Conservation (phyloP, 2,797 vertebrate genomes). For the Hypotaenidia okinawae region DNA sequence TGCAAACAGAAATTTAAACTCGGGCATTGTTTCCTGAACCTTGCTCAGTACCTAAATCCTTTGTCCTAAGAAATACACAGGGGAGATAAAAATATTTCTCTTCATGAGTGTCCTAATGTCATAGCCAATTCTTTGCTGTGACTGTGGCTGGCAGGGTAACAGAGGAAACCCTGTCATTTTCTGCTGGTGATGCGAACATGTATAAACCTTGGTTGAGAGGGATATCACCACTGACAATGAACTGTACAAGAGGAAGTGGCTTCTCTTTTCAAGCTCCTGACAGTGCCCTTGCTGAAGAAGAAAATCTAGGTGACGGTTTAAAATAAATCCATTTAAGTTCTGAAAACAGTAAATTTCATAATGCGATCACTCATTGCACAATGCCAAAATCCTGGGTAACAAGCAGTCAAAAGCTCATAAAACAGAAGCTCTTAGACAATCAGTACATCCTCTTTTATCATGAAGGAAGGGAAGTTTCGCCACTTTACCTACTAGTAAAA, state of each 20-base stretch:
- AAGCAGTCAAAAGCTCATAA: background rate
- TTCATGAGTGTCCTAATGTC: background rate
- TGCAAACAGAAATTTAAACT: background rate
- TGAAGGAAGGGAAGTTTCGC: background rate
- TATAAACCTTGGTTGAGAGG: background rate
- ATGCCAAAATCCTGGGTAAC: background rate
- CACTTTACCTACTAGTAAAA: background rate
- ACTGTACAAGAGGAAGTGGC: background rate
- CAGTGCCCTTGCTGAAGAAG: background rate
- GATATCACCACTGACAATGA: background rate
- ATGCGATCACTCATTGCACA: background rate
- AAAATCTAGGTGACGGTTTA: background rate
- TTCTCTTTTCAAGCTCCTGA: background rate
- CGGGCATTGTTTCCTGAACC: background rate
- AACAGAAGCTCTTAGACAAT: background rate
- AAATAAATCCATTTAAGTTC: background rate
- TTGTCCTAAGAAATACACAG: background rate
- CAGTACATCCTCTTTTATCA: background rate
- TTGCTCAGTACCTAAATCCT: background rate
- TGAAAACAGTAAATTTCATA: background rate
- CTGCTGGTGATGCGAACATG: background rate
- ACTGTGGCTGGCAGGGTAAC: background rate
- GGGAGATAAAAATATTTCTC: background rate
- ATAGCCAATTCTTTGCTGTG: background rate
- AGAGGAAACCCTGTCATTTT: background rate